Conservation (phyloP, 1,140 invertebrate genomes). For the Paralvinella palmiformis region DNA sequence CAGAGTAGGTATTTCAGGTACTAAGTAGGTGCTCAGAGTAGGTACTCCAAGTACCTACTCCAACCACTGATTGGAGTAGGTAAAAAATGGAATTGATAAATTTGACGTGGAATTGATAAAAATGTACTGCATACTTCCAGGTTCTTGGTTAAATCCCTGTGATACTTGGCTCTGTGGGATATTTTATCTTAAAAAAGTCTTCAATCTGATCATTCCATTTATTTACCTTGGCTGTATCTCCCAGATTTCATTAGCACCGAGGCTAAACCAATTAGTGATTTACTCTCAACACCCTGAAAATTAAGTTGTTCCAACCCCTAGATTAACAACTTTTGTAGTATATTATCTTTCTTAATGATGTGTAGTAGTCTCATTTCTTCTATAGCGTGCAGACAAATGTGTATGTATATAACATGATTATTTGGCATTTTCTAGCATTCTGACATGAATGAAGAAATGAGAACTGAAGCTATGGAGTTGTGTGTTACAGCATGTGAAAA, state of each 20-base stretch:
- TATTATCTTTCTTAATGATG: background rate
- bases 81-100: no score
- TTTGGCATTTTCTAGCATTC: conserved; percentile 51
- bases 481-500: conserved; percentile 89
- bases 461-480: conserved; percentile 78
- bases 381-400: background rate
- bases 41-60: no score
- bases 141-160: no score
- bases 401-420: background rate
- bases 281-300: background rate
- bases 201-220: no score
- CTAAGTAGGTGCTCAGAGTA: no score
- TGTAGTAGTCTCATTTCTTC: background rate
- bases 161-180: no score
- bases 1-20: no score
- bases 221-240: no score
- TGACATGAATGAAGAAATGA: conserved; percentile 89
- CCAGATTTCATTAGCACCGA: background rate
- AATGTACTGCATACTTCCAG: no score
- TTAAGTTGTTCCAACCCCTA: background rate
- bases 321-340: background rate
- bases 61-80: no score
- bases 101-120: no score
- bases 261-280: background rate
- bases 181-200: no score